A percentile compares a stretch with the other conserved stretches of the same genome.
Conservation (phyloP, 2,888 invertebrate species). For the Rhagonycha lutea region DNA sequence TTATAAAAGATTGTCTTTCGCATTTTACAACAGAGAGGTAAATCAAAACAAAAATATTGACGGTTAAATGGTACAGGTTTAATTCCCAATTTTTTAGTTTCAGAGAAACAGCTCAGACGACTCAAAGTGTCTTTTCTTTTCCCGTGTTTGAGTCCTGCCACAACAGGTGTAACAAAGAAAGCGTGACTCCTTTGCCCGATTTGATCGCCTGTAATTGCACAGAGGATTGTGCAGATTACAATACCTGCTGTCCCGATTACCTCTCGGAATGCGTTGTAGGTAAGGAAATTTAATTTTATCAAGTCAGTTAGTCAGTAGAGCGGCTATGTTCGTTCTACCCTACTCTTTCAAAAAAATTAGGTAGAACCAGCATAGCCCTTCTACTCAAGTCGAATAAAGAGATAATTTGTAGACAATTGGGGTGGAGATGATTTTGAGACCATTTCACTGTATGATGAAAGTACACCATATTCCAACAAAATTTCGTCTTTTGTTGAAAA, state of each 20-base stretch:
- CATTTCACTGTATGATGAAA: neutral
- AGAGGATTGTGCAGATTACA: conserved; percentile 57
- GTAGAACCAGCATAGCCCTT: no score
- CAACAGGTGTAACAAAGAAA: conserved; percentile 55
- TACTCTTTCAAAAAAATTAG: no score
- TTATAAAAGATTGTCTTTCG: conserved; percentile 64
- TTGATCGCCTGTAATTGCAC: conserved; percentile 63
- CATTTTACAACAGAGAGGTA: conserved; percentile 43
- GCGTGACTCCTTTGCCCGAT: conserved; percentile 11
- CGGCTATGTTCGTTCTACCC: no score
- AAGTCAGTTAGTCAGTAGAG: neutral
- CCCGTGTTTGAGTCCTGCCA: conserved; percentile 57
- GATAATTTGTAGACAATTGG: neutral
- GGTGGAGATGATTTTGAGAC: neutral
- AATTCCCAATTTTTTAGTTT: neutral
- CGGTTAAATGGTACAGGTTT: no score
- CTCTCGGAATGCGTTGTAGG: conserved; percentile 61
- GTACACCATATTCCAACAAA: neutral
- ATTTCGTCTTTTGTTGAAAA: neutral
- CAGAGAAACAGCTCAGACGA: neutral
- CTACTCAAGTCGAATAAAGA: neutral
- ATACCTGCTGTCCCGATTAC: conserved; percentile 72
- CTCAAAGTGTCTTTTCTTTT: neutral
- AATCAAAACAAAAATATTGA: conserved; percentile 34
- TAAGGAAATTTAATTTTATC: conserved; percentile 36